Base-by-base conservation (phyloP, 2,797 vertebrate species). In the Taenioides sp. region DNA sequence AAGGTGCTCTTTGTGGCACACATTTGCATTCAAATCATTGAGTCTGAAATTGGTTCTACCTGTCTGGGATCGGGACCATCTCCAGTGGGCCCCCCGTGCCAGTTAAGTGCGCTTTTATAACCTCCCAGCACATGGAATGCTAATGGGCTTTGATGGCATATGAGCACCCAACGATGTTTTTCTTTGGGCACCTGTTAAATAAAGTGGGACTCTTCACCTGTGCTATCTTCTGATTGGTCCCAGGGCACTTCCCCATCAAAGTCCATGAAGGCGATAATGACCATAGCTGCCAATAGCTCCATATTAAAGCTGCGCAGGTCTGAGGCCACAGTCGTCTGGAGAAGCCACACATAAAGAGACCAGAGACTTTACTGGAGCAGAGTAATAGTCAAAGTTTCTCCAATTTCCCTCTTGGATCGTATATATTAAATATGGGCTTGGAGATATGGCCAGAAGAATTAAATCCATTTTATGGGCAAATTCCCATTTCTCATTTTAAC, bases 1-100 rank as follows among this genome's bases (percentile, higher is more conserved):
- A 88, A 87, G 83, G 78, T 70, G 74, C 67, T 81, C 81, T 88
- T 84, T 82, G 86, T 89, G 47, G 82, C 70, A 76, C 83, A 84
- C 81, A 94, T 94, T 94, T 94, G 92, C 92, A 93, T 93, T 92
- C 90, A 91, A 93, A 93, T 93, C 90, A 92, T 84, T 88, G 84
- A 90, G 86, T 92, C 86, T 92, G 88, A 92, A 92, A 94, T 93
- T 92, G 92, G 89, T 92, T 93, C 87, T 88, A 91, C 90, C 89
- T 91, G 88, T 84, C 86, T 90, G 87, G 84, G 87, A 93, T 89
- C 83, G 75, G 87, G 78, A 82, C 83, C 80, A 86, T 90, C 91
- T 93, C 91, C 82, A 83, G 86, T 90, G 92, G 89, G 86, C 84
- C 88, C 81, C 83, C 75, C 68, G 73, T 80, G 83, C 72, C 81